Conservation (phyloP, 2,113 vertebrate species). For the Argyrosomus japonicus region DNA sequence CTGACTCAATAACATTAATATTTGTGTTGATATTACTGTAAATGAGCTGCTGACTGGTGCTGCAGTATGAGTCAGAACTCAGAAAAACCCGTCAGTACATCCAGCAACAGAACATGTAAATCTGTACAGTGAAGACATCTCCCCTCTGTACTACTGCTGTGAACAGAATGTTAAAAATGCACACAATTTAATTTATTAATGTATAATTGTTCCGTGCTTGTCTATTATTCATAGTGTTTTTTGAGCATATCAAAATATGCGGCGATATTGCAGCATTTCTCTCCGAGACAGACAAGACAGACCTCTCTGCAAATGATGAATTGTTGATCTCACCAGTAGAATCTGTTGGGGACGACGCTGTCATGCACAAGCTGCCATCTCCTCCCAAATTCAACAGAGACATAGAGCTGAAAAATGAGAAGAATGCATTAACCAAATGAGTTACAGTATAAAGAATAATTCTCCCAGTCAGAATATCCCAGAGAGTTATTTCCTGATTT, state of each 20-base stretch:
- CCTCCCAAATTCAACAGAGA: slow-evolving; percentile 94
- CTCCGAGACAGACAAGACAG: neutral
- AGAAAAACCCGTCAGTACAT: neutral
- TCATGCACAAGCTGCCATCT: slow-evolving; percentile 95
- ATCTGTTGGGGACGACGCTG: slow-evolving; percentile 91
- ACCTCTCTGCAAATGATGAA: slow-evolving; percentile 19
- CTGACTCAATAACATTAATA: neutral
- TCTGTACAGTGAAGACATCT: slow-evolving; percentile 13
- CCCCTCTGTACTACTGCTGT: neutral
- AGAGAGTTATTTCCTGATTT: slow-evolving; percentile 43
- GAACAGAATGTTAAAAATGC: slow-evolving; percentile 30
- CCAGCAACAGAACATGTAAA: neutral
- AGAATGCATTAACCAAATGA: slow-evolving; percentile 49
- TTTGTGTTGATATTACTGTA: slow-evolving; percentile 16
- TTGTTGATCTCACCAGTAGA: slow-evolving; percentile 91
- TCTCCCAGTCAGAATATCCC: slow-evolving; percentile 16
- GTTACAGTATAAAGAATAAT: slow-evolving; percentile 33
- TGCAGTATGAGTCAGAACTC: slow-evolving; percentile 12
- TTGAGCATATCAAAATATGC: slow-evolving; percentile 23
- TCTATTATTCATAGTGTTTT: slow-evolving; percentile 37
- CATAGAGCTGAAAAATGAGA: slow-evolving; percentile 87
- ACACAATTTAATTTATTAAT: slow-evolving; percentile 26
- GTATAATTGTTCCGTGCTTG: slow-evolving; percentile 8
- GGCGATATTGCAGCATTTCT: slow-evolving; percentile 7
- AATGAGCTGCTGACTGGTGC: slow-evolving; percentile 26